Evolutionary conservation across 2,797 vertebrate species (phyloP).

Genomic region (Rhabdophis nuchalis): DNA sequence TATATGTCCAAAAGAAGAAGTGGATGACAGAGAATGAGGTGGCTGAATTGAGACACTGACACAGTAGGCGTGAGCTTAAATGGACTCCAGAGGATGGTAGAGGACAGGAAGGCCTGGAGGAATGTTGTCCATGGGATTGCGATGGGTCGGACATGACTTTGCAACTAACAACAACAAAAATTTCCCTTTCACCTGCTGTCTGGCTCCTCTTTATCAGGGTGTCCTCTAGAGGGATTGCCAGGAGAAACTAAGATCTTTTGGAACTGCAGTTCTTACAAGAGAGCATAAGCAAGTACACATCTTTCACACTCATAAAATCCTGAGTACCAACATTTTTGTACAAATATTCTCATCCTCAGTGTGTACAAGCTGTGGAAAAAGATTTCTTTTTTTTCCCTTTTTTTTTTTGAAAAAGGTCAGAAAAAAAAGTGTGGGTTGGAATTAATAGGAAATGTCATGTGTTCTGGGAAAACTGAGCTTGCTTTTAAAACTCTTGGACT

Average conservation of each 20-base stretch:
- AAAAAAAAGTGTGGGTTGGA: not conserved
- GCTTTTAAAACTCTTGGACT: slow-evolving; percentile 34
- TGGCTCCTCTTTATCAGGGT: not conserved
- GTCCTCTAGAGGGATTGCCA: not conserved
- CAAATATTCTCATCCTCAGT: not conserved
- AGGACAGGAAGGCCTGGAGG: too few species aligned
- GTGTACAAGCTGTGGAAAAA: not conserved
- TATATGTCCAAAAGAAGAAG: not conserved
- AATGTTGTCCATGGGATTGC: too few species aligned
- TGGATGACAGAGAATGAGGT: too few species aligned
- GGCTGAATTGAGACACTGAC: too few species aligned
- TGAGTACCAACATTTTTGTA: not conserved
- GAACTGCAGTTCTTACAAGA: not conserved
- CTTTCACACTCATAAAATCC: not conserved
- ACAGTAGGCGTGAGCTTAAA: too few species aligned
- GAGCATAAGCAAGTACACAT: not conserved
- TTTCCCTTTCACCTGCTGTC: not conserved
- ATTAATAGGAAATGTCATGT: slow-evolving; percentile 10
- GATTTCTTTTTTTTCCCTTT: not conserved
- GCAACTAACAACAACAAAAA: too few species aligned
- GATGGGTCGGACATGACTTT: too few species aligned
- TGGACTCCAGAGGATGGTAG: too few species aligned
- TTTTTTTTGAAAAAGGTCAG: not conserved
- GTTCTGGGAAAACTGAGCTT: slow-evolving; percentile 27
- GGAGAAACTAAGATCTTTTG: not conserved